Base-by-base conservation (phyloP, 2,888 invertebrate genomes). In the Torymus auratus region DNA sequence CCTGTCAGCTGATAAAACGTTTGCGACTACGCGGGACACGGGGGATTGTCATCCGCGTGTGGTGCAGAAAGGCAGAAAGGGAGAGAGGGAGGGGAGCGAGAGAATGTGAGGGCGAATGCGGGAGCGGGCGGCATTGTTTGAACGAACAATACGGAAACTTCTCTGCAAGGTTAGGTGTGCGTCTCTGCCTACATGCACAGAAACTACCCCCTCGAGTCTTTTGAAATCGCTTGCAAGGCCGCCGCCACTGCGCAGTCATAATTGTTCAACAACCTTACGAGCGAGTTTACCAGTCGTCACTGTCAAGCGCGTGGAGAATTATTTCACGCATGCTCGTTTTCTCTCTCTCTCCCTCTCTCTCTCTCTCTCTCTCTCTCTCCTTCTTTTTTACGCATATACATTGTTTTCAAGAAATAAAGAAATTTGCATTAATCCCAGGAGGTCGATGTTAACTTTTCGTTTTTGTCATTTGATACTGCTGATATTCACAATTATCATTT, bases 1-100 rank as follows among this genome's bases (percentile, higher is more conserved):
- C 53, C 68, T 60, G 60, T 71, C 70, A 71, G 60, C 50, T 71
- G 70, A 71, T 71, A 71, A 71, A 60, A 68, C 20, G 68, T 55
- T 23, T 20, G 68, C 53, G 53, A 55, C 53, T 12, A 15, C 41
- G 41, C 3, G 64, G 41, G 28, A 68, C 68, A 17, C 13, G 55
- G 53, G 7, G 68, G 55, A 68, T 68, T 68, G 68, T 68, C 23
- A 55, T 68, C 55, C 55, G 12, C 15, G 17, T 41, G 14, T 4
- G 28, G 52, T 17, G 52, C 17, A 28, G 65, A 41, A 11, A 64
- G 23, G 55, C 12, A 68, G 68, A 60, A 10, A 50, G 50, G 15
- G 52, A 14, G 10, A n/a, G 15, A 28, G 28, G 7, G 28, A 4
- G 28, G 28, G 3, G 28, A 2, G 28, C 28, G 7, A 7, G 20